A percentile compares a stretch with the other conserved stretches of the same genome.
Evolutionary conservation across 2,797 vertebrate genomes (phyloP).

Genomic region (Eurystomus glaucurus): DNA sequence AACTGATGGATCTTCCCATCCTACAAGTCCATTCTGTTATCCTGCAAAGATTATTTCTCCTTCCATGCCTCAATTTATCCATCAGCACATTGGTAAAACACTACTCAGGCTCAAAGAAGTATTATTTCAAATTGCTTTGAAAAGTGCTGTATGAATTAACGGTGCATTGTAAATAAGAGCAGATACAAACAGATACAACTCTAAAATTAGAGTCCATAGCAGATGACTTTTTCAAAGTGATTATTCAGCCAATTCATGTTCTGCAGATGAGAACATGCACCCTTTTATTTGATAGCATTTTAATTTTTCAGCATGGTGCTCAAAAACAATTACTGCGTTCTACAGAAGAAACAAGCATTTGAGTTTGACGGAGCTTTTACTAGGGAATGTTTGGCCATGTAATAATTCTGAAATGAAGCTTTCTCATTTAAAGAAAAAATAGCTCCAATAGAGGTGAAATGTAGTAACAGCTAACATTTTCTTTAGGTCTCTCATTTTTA

Average conservation of each 20-base stretch:
- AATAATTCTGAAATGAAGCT: slow-evolving; percentile 53
- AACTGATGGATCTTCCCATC: background rate
- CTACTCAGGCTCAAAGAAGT: background rate
- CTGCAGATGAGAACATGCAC: background rate
- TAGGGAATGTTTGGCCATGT: slow-evolving; percentile 46
- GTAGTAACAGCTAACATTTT: slow-evolving; percentile 18
- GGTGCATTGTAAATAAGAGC: background rate
- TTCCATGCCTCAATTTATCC: background rate
- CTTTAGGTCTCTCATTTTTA: slow-evolving; percentile 14
- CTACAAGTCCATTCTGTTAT: background rate
- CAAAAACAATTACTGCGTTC: background rate
- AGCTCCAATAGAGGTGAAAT: slow-evolving; percentile 4
- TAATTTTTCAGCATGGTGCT: background rate
- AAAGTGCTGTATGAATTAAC: background rate
- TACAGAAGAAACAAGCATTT: background rate
- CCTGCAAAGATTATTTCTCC: background rate
- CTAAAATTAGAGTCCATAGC: background rate
- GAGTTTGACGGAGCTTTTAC: slow-evolving; percentile 40
- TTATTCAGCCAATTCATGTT: background rate
- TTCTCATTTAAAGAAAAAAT: slow-evolving; percentile 43
- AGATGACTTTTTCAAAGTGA: background rate
- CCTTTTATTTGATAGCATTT: background rate
- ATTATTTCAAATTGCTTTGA: background rate
- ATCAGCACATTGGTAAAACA: background rate
- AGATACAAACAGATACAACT: background rate